phyloP scores from a whole-genome alignment of 2,797 vertebrate genomes.

The Hephaestus fuliginosus region DNA sequence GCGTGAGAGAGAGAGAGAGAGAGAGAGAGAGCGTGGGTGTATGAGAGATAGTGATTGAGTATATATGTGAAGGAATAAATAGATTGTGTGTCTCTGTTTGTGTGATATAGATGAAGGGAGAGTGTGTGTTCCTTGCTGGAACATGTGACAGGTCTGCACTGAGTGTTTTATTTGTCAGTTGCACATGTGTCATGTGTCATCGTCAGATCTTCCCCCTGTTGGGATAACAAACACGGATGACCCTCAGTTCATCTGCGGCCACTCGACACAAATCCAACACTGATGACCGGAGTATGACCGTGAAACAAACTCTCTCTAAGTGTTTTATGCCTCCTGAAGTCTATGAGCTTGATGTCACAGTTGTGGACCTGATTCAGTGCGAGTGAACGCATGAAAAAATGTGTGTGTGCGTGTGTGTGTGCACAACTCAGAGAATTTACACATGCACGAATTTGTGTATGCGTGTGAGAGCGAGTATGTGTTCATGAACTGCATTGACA shows the following conservation, averaged over 20 bases:
- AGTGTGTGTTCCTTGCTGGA: not conserved
- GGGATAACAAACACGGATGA: conserved; percentile 50
- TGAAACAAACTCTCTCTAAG: conserved; percentile 63
- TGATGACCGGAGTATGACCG: conserved; percentile 16
- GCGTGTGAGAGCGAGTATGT: conserved; percentile 21
- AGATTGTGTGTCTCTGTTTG: not conserved
- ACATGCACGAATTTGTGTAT: conserved; percentile 6
- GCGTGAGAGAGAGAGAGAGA: conserved; percentile 11
- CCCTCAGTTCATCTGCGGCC: conserved; percentile 31
- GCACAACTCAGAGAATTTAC: not conserved
- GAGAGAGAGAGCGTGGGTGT: not conserved
- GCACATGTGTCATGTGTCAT: conserved; percentile 11
- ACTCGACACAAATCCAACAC: conserved; percentile 27
- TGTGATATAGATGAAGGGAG: not conserved
- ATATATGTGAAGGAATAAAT: conserved; percentile 23
- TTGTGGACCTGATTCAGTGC: conserved; percentile 38
- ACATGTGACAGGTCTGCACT: conserved; percentile 14
- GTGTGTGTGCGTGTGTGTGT: conserved; percentile 12
- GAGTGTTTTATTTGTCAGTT: conserved; percentile 8
- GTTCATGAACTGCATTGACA: conserved; percentile 70
- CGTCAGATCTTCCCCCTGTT: conserved; percentile 6
- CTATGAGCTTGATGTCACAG: conserved; percentile 54
- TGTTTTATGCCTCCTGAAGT: conserved; percentile 46
- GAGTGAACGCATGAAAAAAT: conserved; percentile 29
- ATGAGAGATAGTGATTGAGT: not conserved